These are phyloP conservation scores for Alosa sapidissima DNA, from an alignment of 2,797 vertebrate genomes.

Conservation along the genomic window DNA sequence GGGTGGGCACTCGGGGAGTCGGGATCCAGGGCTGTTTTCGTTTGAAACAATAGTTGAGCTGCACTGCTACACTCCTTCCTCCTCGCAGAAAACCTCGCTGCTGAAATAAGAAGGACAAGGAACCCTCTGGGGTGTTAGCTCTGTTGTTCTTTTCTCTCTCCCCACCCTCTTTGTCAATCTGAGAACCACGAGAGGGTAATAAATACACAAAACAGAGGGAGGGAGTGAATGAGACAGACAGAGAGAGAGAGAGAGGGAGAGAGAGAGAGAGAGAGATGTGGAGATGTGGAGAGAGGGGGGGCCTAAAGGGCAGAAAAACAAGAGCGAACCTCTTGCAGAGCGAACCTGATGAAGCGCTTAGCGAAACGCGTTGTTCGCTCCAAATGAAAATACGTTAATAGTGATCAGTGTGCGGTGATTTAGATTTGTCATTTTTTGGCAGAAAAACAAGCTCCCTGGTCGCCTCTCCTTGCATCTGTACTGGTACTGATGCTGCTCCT, in stretches of 20 bases:
- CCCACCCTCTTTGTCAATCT: slow-evolving; percentile 35
- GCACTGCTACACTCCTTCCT: slow-evolving; percentile 47
- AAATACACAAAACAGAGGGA: slow-evolving; percentile 27
- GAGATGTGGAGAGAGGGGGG: slow-evolving; percentile 22
- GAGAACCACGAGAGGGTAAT: slow-evolving; percentile 38
- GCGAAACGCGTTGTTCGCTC: too few species aligned
- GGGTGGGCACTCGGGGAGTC: slow-evolving; percentile 53
- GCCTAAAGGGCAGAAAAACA: background rate
- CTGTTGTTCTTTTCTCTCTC: background rate
- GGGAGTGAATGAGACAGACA: slow-evolving; percentile 4
- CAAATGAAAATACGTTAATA: too few species aligned
- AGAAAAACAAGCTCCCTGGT: background rate
- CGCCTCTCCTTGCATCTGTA: background rate
- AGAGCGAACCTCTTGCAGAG: too few species aligned
- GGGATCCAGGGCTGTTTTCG: slow-evolving; percentile 56
- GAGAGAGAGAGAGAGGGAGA: slow-evolving; percentile 27
- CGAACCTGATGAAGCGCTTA: too few species aligned
- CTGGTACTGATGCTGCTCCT: background rate
- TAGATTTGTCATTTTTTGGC: too few species aligned
- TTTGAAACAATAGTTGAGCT: slow-evolving; percentile 58
- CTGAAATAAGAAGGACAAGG: slow-evolving; percentile 42
- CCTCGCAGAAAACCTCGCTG: background rate
- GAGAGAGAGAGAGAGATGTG: background rate
- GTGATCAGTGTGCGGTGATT: too few species aligned
- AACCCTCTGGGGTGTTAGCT: slow-evolving; percentile 46